Base-by-base conservation (phyloP, 2,888 invertebrate species). In the Fabriciana adippe region DNA sequence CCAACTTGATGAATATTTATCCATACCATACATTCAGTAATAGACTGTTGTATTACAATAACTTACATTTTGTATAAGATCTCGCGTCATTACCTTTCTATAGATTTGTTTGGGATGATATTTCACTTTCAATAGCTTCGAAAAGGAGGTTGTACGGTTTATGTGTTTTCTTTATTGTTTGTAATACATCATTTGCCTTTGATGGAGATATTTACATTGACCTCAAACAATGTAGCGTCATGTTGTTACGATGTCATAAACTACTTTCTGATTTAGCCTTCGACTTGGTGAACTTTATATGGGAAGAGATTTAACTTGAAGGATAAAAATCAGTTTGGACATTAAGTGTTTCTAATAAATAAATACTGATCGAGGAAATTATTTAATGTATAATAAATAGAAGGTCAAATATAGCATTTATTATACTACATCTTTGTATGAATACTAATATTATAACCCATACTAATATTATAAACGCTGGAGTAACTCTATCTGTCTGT, bases 1-100 rank as follows among this genome's bases (percentile, higher is more conserved):
- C 35, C 77, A 31, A 61, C 56, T 80, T 79, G 81, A 86, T 86
- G 87, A 86, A 86, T 85, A 87, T 86, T 84, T 85, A 84, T 83
- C 79, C 81, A 79, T 73, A 78, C 69, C 73, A 73, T 74, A 75
- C 76, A 78, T 73, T 77, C 81, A 76, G 81, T 87, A 86, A 87
- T 85, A 87, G 84, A 78, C 84, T 81, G 61, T 51, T 64, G 67
- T 57, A 66, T 62, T 66, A 72, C 71, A 75, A 80, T 81, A 78
- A 81, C 81, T 83, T 81, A 84, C 75, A 77, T 79, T 72, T 81
- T 78, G 79, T 78, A 79, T 80, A 78, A n/a, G 79, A 79, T 71
- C 77, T 77, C 88, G 88, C 86, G 76, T 88, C 89, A 89, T 88
- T 89, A 86, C 87, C 83, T 86, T 84, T 72, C 79, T 84, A 86